Conservation (phyloP, 2,113 vertebrate species). For the Proterorhinus semilunaris region DNA sequence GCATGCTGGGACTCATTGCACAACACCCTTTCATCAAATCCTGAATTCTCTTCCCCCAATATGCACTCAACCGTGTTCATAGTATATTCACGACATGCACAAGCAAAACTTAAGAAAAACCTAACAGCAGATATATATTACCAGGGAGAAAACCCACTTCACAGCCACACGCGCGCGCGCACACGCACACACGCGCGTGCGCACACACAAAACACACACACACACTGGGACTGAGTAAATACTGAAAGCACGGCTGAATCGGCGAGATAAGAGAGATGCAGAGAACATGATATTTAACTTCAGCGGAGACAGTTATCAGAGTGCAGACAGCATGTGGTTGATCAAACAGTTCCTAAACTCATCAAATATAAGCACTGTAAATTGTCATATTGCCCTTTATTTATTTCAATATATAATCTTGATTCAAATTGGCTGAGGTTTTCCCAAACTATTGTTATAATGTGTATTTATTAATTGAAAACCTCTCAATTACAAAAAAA, state of each 20-base stretch:
- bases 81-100: neutral
- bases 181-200: slow-evolving; percentile 18
- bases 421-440: no score
- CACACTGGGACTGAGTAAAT: slow-evolving; percentile 58
- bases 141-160: slow-evolving; percentile 31
- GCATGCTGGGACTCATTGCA: slow-evolving; percentile 20
- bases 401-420: no score
- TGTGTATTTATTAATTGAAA: no score
- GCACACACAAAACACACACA: slow-evolving; percentile 14
- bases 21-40: slow-evolving; percentile 1
- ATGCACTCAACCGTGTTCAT: neutral
- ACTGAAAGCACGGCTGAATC: slow-evolving; percentile 51
- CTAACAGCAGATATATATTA: slow-evolving; percentile 20
- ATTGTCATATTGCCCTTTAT: no score
- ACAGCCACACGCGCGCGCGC: slow-evolving; percentile 24
- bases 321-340: slow-evolving; percentile 18
- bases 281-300: slow-evolving; percentile 54
- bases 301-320: slow-evolving; percentile 22
- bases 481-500: no score
- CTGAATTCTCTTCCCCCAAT: slow-evolving; percentile 15
- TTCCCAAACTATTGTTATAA: no score
- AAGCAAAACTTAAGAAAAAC: slow-evolving; percentile 5
- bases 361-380: no score
- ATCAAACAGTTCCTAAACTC: slow-evolving; percentile 40
- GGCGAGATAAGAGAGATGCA: slow-evolving; percentile 53